Evolutionary conservation across 2,888 invertebrate species (phyloP).

Genomic region (Apodemia mormo): DNA sequence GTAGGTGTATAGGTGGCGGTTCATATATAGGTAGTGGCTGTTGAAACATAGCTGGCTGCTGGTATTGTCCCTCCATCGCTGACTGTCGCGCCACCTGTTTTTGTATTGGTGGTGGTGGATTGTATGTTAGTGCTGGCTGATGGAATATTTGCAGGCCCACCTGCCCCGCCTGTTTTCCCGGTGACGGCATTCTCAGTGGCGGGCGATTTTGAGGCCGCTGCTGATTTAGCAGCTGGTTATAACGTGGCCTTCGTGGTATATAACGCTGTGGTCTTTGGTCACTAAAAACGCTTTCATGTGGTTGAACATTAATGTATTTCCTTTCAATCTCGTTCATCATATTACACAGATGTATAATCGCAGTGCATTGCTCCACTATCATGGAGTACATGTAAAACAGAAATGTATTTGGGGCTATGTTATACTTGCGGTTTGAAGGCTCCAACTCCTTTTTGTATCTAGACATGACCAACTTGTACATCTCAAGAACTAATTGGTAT

Average conservation of each 20-base stretch:
- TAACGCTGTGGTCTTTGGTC: slow-evolving; percentile 17
- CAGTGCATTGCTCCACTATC: slow-evolving; percentile 41
- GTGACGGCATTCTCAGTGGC: not conserved
- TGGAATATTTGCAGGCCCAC: not conserved
- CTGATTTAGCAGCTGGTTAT: not conserved
- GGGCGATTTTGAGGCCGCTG: not conserved
- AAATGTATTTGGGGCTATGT: slow-evolving; percentile 30
- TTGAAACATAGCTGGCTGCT: not conserved
- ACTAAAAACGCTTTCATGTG: slow-evolving; percentile 28
- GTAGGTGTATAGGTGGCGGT: not conserved
- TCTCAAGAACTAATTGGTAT: slow-evolving; percentile 49
- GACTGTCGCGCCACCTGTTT: not conserved
- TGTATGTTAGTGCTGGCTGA: not conserved
- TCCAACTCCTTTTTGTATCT: slow-evolving; percentile 20
- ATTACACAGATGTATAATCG: slow-evolving; percentile 47
- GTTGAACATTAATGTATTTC: slow-evolving; percentile 35
- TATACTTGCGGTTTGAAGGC: not conserved
- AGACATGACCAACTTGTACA: slow-evolving; percentile 42
- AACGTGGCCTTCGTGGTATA: not conserved
- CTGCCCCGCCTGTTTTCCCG: no score
- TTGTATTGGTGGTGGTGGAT: not conserved
- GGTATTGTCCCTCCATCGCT: not conserved
- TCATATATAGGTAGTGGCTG: not conserved
- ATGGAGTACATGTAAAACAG: slow-evolving; percentile 48
- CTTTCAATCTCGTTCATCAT: slow-evolving; percentile 50